Conservation (phyloP, 1,140 invertebrate species). For the Achatina immaculata region DNA sequence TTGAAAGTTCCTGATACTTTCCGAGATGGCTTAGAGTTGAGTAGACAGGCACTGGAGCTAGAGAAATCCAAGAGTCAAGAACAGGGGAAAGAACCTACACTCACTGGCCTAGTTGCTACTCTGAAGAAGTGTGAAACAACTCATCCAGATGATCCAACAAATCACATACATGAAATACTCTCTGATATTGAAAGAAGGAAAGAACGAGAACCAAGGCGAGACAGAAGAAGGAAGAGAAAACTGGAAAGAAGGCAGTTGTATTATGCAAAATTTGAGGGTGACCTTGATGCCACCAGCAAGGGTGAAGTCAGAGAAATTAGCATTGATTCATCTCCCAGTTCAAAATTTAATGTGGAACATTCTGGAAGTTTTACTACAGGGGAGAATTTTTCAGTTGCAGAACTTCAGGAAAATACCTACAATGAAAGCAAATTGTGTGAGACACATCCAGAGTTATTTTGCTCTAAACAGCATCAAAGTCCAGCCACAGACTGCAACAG, state of each 20-base stretch:
- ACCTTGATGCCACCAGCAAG: background rate
- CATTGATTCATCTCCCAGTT: no score
- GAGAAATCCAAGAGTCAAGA: background rate
- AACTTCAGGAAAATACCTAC: no score
- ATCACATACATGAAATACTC: slow-evolving; percentile 26
- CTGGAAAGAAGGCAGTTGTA: slow-evolving; percentile 21
- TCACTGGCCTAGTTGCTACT: background rate
- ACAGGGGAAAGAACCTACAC: slow-evolving; percentile 1
- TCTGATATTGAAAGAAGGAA: slow-evolving; percentile 24
- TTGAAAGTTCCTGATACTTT: slow-evolving; percentile 16
- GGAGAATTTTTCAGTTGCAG: no score
- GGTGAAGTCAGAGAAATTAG: no score
- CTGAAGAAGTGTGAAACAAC: slow-evolving; percentile 9
- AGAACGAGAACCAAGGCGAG: slow-evolving; percentile 27
- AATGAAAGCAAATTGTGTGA: no score
- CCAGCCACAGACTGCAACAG: no score
- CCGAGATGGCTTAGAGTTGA: slow-evolving; percentile 25
- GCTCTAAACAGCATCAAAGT: no score
- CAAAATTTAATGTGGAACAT: no score
- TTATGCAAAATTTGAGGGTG: slow-evolving; percentile 38
- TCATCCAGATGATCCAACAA: slow-evolving; percentile 38
- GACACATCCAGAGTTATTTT: no score
- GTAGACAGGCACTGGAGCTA: slow-evolving; percentile 16
- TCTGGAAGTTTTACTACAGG: no score
- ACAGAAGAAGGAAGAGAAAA: slow-evolving; percentile 33